These are phyloP conservation scores for Stenurella melanura DNA, from an alignment of 2,888 invertebrate genomes.

Conservation along the genomic window DNA sequence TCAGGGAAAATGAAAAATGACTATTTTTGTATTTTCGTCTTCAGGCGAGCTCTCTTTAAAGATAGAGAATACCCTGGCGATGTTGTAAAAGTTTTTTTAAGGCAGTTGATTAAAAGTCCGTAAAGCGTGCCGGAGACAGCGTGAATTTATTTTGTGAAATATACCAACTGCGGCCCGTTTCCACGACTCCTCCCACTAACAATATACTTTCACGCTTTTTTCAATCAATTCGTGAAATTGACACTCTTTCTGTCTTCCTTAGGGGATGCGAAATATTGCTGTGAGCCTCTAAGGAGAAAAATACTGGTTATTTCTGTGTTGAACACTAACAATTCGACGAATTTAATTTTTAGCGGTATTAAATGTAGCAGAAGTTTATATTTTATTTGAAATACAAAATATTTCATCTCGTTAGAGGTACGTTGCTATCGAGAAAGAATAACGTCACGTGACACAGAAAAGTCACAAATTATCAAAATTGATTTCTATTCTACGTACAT, in stretches of 20 bases:
- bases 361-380: no score
- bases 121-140: slow-evolving; percentile 50
- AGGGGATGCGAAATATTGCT: not conserved
- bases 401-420: no score
- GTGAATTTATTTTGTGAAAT: slow-evolving; percentile 52
- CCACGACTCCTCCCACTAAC: slow-evolving; percentile 19
- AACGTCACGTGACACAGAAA: no score
- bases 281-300: not conserved
- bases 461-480: no score
- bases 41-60: not conserved
- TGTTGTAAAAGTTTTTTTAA: slow-evolving; percentile 41
- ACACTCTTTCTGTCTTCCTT: slow-evolving; percentile 6
- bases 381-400: no score
- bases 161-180: slow-evolving; percentile 42
- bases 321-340: no score
- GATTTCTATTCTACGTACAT: no score
- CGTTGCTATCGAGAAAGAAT: no score
- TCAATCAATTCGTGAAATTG: slow-evolving; percentile 22
- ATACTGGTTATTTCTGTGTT: not conserved
- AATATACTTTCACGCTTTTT: slow-evolving; percentile 19
- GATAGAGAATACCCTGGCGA: slow-evolving; percentile 6
- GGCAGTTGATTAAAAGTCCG: slow-evolving; percentile 53
- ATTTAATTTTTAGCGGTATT: no score
- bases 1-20: not conserved
- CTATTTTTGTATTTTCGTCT: not conserved